Conservation (phyloP, 2,113 vertebrate species). For the Xiphorhynchus elegans region DNA sequence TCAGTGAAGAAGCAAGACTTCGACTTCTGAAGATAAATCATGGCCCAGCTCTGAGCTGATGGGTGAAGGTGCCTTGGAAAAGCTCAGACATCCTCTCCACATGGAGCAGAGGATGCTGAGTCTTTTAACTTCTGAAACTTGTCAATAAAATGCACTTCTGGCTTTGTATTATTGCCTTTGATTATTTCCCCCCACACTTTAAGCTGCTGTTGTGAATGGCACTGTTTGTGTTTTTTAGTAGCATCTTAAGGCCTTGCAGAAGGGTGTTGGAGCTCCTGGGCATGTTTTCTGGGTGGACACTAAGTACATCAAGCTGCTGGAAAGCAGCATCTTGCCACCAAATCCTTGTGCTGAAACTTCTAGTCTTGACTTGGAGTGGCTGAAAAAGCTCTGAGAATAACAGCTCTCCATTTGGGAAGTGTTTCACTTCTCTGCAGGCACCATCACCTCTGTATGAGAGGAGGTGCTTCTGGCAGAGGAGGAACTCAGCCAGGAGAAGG, state of each 20-base stretch:
- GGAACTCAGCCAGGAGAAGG: background rate
- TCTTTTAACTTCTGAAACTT: background rate
- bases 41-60: background rate
- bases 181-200: background rate
- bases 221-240: rapidly evolving
- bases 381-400: background rate
- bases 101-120: background rate
- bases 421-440: background rate
- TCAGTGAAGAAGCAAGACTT: conserved; percentile 21
- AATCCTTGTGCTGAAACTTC: background rate
- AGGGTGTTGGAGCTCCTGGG: background rate
- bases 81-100: background rate
- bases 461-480: background rate
- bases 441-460: rapidly evolving
- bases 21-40: conserved; percentile 27
- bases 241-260: background rate
- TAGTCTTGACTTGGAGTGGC: background rate
- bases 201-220: background rate
- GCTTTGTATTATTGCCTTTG: conserved; percentile 8
- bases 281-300: rapidly evolving
- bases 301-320: background rate
- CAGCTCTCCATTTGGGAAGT: too few species aligned
- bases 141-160: conserved; percentile 53
- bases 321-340: background rate
- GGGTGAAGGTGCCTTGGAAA: background rate